Conservation (phyloP, 1,140 invertebrate species). For the Calycopis cecrops region DNA sequence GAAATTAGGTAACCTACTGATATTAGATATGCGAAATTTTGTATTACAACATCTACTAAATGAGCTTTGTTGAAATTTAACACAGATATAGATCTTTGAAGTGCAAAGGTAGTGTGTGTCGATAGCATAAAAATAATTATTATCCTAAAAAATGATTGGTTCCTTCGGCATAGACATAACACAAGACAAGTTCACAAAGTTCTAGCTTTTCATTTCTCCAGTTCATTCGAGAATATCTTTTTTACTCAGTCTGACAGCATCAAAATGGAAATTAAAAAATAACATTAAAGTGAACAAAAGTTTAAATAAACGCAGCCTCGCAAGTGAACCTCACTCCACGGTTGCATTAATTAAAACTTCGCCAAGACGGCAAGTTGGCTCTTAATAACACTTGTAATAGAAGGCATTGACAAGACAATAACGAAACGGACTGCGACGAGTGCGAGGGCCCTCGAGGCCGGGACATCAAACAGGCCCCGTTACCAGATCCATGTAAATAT, state of each 20-base stretch:
- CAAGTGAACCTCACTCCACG: not conserved
- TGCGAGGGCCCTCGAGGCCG: conserved; percentile 1
- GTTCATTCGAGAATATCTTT: too few species aligned
- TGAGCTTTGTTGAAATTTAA: too few species aligned
- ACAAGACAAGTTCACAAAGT: too few species aligned
- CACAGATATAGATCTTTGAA: too few species aligned
- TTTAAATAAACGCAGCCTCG: not conserved
- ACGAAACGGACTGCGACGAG: conserved; percentile 20
- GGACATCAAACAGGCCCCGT: conserved; percentile 4
- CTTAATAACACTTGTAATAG: conserved; percentile 42
- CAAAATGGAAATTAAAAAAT: not conserved
- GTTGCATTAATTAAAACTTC: conserved; percentile 31
- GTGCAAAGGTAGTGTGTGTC: too few species aligned
- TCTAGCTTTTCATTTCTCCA: too few species aligned
- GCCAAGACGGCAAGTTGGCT: conserved; percentile 33
- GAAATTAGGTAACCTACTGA: too few species aligned
- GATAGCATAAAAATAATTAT: too few species aligned
- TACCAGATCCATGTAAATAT: conserved; percentile 7
- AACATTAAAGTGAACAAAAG: not conserved
- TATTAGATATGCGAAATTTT: too few species aligned
- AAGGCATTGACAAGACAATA: conserved; percentile 34
- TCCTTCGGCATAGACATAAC: too few species aligned
- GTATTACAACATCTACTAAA: too few species aligned
- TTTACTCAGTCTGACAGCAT: not conserved
- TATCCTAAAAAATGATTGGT: too few species aligned